A percentile compares a stretch with the other conserved stretches of the same genome.
Conservation (phyloP, 2,797 vertebrate species). For the Chrysolophus pictus region DNA sequence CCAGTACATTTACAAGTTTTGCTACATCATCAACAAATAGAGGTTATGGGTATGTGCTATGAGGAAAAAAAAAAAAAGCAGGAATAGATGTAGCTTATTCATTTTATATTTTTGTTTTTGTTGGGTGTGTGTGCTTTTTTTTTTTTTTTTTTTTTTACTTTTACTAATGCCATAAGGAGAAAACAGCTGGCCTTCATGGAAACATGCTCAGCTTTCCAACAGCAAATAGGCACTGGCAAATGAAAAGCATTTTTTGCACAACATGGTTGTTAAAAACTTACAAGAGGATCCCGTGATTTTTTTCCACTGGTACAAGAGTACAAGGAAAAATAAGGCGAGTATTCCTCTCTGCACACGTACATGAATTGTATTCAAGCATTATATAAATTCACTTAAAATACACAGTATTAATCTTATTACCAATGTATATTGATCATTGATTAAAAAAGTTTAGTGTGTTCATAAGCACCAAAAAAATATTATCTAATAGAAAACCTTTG, state of each 20-base stretch:
- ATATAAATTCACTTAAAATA: background rate
- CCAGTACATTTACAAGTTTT: background rate
- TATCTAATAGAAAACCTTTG: background rate
- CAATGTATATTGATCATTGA: background rate
- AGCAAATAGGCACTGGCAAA: background rate
- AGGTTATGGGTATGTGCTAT: background rate
- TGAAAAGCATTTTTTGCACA: slow-evolving; percentile 20
- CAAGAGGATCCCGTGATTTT: background rate
- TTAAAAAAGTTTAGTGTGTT: background rate
- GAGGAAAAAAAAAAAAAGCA: background rate
- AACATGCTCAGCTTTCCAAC: background rate
- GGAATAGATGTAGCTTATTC: background rate
- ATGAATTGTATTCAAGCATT: background rate
- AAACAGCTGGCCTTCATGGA: background rate
- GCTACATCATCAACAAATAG: background rate
- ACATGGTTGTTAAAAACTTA: background rate
- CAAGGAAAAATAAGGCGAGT: background rate
- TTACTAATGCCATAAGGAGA: background rate
- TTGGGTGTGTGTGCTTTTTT: no score
- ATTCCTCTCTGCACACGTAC: background rate
- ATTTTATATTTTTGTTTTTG: background rate
- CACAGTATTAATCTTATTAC: background rate
- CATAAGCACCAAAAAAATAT: background rate
- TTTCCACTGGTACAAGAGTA: background rate
- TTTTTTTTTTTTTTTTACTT: background rate